Evolutionary conservation across 2,888 invertebrate genomes (phyloP).

Genomic region (Morpho helenor): DNA sequence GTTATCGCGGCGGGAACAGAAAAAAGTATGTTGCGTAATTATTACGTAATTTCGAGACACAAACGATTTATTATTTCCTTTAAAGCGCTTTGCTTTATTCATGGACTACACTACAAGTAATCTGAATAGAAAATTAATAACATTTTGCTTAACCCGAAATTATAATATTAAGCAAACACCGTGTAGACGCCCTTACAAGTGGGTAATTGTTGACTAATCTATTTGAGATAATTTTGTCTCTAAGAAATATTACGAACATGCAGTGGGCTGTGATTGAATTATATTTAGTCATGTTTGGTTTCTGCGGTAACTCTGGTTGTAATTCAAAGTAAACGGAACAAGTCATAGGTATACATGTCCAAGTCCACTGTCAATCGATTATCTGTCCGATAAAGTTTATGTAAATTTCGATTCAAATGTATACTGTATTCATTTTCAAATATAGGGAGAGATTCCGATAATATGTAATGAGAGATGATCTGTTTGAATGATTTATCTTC

Average conservation of each 20-base stretch:
- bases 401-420: constrained; percentile 14
- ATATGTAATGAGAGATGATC: constrained; percentile 2
- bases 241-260: constrained; percentile 25
- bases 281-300: constrained; percentile 18
- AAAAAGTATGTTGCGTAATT: background rate
- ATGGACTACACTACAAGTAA: background rate
- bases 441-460: constrained; percentile 6
- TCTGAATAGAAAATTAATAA: constrained; percentile 12
- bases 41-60: constrained; percentile 3
- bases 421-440: constrained; percentile 2
- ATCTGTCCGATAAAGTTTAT: constrained; percentile 12
- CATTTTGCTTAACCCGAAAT: constrained; percentile 10
- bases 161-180: constrained; percentile 15
- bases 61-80: background rate
- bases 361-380: constrained; percentile 19
- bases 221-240: constrained; percentile 26
- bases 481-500: constrained; percentile 9
- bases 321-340: constrained; percentile 16
- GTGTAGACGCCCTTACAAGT: constrained; percentile 20
- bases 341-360: constrained; percentile 11
- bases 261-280: constrained; percentile 22
- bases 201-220: constrained; percentile 29
- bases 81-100: constrained; percentile 5
- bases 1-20: too few species aligned
- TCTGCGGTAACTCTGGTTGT: constrained; percentile 14